Conservation (phyloP, 2,888 invertebrate genomes). For the Galeruca laticollis region DNA sequence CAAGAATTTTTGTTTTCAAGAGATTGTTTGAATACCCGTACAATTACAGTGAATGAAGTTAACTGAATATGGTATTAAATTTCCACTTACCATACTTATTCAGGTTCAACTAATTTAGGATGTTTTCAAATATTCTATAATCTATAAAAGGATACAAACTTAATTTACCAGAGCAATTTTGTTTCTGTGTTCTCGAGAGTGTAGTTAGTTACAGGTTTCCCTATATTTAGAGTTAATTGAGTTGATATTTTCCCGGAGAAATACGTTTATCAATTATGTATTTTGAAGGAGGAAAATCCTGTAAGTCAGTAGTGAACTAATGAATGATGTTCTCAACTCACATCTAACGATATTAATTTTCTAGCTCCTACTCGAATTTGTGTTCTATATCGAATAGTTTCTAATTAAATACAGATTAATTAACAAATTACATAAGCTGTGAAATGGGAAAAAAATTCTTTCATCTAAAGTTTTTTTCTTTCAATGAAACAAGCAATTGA, state of each 20-base stretch:
- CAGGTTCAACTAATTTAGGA: not conserved
- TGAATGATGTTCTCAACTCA: conserved; percentile 19
- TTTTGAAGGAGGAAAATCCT: conserved; percentile 27
- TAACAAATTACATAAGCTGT: not conserved
- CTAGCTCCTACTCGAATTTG: not conserved
- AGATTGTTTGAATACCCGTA: no score
- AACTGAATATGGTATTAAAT: no score
- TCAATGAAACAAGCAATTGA: no score
- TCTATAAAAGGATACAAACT: not conserved
- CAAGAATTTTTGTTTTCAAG: no score
- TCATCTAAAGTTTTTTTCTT: no score
- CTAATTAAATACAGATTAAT: conserved; percentile 3
- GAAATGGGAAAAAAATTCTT: no score
- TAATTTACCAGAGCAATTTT: conserved; percentile 5
- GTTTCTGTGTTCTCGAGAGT: not conserved
- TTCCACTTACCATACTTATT: no score
- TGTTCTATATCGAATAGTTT: conserved; percentile 9
- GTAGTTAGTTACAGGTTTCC: conserved; percentile 23
- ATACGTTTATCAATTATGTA: conserved; percentile 30
- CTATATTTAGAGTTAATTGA: conserved; percentile 30
- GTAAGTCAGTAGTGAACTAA: conserved; percentile 24
- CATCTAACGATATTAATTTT: conserved; percentile 1
- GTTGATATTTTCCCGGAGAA: conserved; percentile 35
- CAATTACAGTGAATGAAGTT: no score
- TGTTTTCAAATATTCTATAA: not conserved